phyloP scores from a whole-genome alignment of 2,888 invertebrate genomes.

The Sphinx pinastri region DNA sequence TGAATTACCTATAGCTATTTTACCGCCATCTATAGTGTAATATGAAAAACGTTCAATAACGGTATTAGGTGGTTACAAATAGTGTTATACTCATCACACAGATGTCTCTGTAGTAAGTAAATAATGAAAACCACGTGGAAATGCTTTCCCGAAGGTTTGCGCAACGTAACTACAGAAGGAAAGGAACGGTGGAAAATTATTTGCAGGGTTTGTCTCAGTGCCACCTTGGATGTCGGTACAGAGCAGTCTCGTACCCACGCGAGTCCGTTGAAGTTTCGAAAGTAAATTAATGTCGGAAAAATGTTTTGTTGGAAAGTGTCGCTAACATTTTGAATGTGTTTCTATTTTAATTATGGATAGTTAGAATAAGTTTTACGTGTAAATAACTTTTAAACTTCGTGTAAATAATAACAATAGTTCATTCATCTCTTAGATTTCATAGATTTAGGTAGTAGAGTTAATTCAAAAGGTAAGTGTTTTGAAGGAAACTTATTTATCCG shows the following conservation, averaged over 20 bases:
- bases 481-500: too few relatives aligned
- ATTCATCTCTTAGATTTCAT: background rate
- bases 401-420: slow-evolving; percentile 12
- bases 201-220: slow-evolving; percentile 67
- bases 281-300: slow-evolving; percentile 44
- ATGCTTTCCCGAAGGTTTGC: slow-evolving; percentile 71
- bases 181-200: slow-evolving; percentile 67
- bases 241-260: slow-evolving; percentile 46
- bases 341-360: slow-evolving; percentile 8
- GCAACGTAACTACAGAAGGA: slow-evolving; percentile 62
- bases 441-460: background rate
- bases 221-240: slow-evolving; percentile 61
- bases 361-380: slow-evolving; percentile 23
- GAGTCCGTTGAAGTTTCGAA: slow-evolving; percentile 61
- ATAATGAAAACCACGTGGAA: slow-evolving; percentile 57
- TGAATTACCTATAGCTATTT: too few relatives aligned
- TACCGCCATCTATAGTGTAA: background rate
- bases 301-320: slow-evolving; percentile 25
- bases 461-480: background rate
- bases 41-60: too few relatives aligned
- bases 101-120: slow-evolving; percentile 49
- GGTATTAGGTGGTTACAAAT: background rate
- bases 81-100: slow-evolving; percentile 39
- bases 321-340: slow-evolving; percentile 11
- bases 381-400: slow-evolving; percentile 20